These are phyloP conservation scores for Adineta ricciae DNA, from an alignment of 2,888 invertebrate genomes.

Conservation along the genomic window DNA sequence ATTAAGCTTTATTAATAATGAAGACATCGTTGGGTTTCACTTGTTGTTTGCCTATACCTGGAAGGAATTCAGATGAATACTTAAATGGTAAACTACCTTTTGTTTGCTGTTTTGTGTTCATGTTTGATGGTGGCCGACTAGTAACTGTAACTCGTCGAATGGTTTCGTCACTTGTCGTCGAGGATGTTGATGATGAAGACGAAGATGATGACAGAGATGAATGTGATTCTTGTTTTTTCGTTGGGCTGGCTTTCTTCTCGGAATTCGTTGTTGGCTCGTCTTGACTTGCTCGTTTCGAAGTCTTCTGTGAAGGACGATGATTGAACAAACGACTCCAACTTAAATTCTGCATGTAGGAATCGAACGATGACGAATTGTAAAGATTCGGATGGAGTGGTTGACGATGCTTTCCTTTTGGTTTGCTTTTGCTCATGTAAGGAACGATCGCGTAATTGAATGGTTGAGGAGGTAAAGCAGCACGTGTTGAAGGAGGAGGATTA, in stretches of 20 bases:
- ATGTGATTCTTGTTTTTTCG: not conserved
- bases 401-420: not conserved
- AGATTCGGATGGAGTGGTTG: not conserved
- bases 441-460: not conserved
- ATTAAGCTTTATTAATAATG: not conserved
- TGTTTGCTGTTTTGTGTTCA: not conserved
- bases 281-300: not conserved
- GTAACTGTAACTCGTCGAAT: not conserved
- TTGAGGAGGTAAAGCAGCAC: not conserved
- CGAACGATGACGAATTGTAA: not conserved
- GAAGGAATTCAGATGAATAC: constrained; percentile 14
- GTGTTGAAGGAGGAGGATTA: not conserved
- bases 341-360: not conserved
- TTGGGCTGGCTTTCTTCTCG: not conserved
- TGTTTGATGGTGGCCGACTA: not conserved
- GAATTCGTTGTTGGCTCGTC: not conserved
- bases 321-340: not conserved
- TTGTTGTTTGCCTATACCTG: not conserved
- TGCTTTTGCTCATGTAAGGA: not conserved
- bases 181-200: not conserved
- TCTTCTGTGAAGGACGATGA: not conserved
- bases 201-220: not conserved
- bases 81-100: constrained; percentile 7
- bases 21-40: not conserved
- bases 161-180: constrained; percentile 20